Evolutionary conservation across 2,888 invertebrate species (phyloP).

Genomic region (Bugula neritina): DNA sequence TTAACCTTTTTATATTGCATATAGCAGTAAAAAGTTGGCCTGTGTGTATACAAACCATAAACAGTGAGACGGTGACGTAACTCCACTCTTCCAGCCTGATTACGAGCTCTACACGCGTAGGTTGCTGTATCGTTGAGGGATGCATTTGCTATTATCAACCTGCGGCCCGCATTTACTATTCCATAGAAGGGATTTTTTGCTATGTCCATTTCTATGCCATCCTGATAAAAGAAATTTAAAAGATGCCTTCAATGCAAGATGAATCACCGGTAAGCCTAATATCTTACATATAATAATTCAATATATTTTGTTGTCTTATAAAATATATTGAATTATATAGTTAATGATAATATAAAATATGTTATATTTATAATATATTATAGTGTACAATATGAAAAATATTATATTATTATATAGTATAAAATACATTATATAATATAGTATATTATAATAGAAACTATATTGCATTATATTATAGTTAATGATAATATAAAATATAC

Average conservation of each 20-base stretch:
- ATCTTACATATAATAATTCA: no score
- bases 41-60: neutral
- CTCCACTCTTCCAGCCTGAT: conserved; percentile 62
- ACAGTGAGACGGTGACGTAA: conserved; percentile 40
- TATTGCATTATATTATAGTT: neutral
- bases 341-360: neutral
- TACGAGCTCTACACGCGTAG: conserved; percentile 64
- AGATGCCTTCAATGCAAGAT: no score
- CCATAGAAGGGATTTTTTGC: conserved; percentile 15
- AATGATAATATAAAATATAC: neutral
- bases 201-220: conserved; percentile 17
- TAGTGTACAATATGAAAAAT: neutral
- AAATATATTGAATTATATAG: neutral
- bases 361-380: neutral
- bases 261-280: no score
- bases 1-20: no score
- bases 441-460: conserved; percentile 6
- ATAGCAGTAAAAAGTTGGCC: no score
- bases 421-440: neutral
- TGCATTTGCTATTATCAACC: conserved; percentile 29
- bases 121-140: conserved; percentile 57
- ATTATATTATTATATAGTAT: neutral
- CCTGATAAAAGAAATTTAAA: neutral
- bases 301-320: no score
- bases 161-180: conserved; percentile 23